A percentile compares a stretch with the other conserved stretches of the same genome.
Conservation (phyloP, 2,113 vertebrate genomes). For the Fulmarus glacialis region DNA sequence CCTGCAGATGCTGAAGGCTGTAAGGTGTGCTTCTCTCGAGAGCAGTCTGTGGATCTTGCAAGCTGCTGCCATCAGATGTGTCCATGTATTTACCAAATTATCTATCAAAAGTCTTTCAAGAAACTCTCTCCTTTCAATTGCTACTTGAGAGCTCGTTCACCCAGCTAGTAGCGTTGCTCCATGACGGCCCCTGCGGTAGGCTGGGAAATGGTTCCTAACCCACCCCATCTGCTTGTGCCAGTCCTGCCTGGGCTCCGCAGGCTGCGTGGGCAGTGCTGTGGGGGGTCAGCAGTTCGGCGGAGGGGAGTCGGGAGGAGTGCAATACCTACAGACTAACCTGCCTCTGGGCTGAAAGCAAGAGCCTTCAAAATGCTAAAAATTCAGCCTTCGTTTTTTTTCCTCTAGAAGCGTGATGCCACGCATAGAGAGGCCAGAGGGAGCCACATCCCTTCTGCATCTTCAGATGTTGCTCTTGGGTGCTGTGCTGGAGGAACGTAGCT, state of each 20-base stretch:
- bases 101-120: neutral
- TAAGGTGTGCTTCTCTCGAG: neutral
- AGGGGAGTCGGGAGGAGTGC: neutral
- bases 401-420: neutral
- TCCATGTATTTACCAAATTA: slow-evolving; percentile 33
- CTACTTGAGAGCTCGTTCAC: neutral
- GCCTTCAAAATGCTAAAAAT: neutral
- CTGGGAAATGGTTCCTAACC: neutral
- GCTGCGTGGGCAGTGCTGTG: neutral
- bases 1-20: neutral
- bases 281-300: neutral
- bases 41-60: neutral
- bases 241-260: rapidly evolving
- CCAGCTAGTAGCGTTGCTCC: neutral
- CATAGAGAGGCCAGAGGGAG: neutral
- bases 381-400: neutral
- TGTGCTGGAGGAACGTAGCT: neutral
- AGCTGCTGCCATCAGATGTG: slow-evolving; percentile 1
- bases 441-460: neutral
- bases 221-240: neutral
- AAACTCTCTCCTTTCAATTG: neutral
- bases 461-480: neutral
- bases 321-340: neutral
- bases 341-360: neutral
- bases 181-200: neutral